Conservation (phyloP, 2,113 vertebrate genomes). For the Sinocyclocheilus maitianheensis region DNA sequence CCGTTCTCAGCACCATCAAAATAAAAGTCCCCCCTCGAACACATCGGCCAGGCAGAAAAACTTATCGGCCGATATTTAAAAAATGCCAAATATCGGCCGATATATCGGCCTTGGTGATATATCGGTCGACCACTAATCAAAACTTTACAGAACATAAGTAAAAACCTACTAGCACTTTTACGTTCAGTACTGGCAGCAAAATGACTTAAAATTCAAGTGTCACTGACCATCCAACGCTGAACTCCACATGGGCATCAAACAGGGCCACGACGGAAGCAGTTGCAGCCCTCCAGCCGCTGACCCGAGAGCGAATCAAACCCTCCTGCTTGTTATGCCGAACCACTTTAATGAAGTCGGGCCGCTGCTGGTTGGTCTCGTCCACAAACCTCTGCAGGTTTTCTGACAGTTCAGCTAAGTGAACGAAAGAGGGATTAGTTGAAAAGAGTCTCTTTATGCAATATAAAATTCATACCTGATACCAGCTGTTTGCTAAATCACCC, state of each 20-base stretch:
- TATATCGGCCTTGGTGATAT: too few species aligned
- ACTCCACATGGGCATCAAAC: constrained; percentile 97
- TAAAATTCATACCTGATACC: not conserved
- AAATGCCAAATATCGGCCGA: too few species aligned
- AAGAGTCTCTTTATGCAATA: not conserved
- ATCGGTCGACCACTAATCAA: too few species aligned
- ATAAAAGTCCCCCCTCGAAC: too few species aligned
- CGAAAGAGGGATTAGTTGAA: not conserved
- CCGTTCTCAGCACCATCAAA: too few species aligned
- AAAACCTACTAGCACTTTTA: not conserved
- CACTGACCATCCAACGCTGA: constrained; percentile 91
- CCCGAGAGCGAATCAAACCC: constrained; percentile 93
- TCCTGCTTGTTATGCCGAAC: constrained; percentile 91
- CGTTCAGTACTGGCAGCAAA: not conserved
- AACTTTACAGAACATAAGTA: not conserved
- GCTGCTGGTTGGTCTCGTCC: constrained; percentile 84
- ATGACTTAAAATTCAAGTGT: not conserved
- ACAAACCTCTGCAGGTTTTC: constrained; percentile 88
- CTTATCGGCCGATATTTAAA: too few species aligned
- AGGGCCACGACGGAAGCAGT: constrained; percentile 91
- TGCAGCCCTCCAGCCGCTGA: constrained; percentile 93
- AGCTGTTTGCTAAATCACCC: not conserved
- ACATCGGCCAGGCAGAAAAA: too few species aligned
- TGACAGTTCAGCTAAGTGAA: constrained; percentile 86
- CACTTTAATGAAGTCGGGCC: constrained; percentile 89